Evolutionary conservation across 2,113 vertebrate species (phyloP), one percentile per base, ranked within the genome.

Genomic region (Plecturocebus donacophilus): DNA sequence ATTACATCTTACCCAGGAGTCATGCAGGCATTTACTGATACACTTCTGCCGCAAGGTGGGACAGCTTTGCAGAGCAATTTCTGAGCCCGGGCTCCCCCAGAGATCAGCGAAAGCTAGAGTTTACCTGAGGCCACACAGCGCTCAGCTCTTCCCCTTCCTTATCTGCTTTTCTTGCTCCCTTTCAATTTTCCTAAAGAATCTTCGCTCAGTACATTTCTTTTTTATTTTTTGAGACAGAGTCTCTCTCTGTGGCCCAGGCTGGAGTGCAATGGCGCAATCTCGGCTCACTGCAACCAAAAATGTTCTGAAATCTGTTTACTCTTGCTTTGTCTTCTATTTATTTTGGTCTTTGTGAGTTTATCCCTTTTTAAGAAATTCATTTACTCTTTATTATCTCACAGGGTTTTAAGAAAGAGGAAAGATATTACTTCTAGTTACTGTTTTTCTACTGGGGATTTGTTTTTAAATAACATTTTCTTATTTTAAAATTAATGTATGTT

Each of bases 391-490:
- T 61, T 80, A 64, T 54, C 38, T 93, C 49, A 35, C 49, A 56
- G 47, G 11, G 54, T 82, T 80, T 87, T 47, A 81, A 81, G 42
- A 47, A 75, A 49, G 17, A 35, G n/a, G 14, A 75, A 56, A 71
- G 25, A 76, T 27, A 85, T 38, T 11, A 54, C 86, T 91, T 82
- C 75, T 73, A n/a, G 77, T 87, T 66, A 38, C 45, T 81, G 16
- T 87, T 85, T 86, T 79, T 90, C 25, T 19, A 91, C 16, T 68
- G 47, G 68, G 68, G 38, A 91, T 91, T 42, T 83, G 40, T 40
- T 96, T 96, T 96, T 91, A 94, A 96, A 76, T 94, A 94, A 91
- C 47, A 35, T 87, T 87, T 91, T 17, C 47, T 82, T 45, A 68
- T 82, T 96, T 76, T 47, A 82, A 75, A 87, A 94, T 94, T 82